Percentiles rank a stretch among this genome's conserved stretches.
Conservation (phyloP, 2,888 invertebrate species). For the Palloptera scutellata region DNA sequence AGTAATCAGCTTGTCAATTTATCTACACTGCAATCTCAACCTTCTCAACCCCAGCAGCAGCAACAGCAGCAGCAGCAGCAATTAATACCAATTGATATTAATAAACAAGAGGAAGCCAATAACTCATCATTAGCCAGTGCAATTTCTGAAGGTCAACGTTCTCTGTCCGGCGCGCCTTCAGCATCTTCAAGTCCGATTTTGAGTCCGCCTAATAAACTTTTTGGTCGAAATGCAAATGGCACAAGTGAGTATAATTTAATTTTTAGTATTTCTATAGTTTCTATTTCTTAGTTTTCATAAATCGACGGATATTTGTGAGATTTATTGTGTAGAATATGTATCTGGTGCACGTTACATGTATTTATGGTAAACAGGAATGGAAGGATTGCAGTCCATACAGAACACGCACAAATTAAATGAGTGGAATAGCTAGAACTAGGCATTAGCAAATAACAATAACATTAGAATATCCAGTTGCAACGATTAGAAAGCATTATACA, state of each 20-base stretch:
- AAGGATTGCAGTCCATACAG: no score
- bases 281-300: no score
- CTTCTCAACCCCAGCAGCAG: conserved; percentile 28
- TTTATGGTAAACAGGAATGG: no score
- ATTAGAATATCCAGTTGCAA: no score
- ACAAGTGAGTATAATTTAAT: conserved; percentile 59
- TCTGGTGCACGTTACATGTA: no score
- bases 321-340: background rate
- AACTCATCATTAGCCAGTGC: conserved; percentile 54
- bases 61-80: conserved; percentile 34
- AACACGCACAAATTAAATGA: no score
- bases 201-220: conserved; percentile 63
- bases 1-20: conserved; percentile 34
- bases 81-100: conserved; percentile 34
- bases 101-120: conserved; percentile 54
- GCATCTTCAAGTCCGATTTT: conserved; percentile 64
- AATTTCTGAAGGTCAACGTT: conserved; percentile 59
- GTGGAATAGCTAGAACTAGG: no score
- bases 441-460: no score
- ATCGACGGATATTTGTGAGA: background rate
- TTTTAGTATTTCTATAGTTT: background rate
- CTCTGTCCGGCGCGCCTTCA: conserved; percentile 60
- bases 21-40: conserved; percentile 24
- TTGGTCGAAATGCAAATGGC: conserved; percentile 63
- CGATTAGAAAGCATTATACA: no score